Base-by-base conservation (phyloP, 2,113 vertebrate genomes). In the Tympanuchus pallidicinctus region DNA sequence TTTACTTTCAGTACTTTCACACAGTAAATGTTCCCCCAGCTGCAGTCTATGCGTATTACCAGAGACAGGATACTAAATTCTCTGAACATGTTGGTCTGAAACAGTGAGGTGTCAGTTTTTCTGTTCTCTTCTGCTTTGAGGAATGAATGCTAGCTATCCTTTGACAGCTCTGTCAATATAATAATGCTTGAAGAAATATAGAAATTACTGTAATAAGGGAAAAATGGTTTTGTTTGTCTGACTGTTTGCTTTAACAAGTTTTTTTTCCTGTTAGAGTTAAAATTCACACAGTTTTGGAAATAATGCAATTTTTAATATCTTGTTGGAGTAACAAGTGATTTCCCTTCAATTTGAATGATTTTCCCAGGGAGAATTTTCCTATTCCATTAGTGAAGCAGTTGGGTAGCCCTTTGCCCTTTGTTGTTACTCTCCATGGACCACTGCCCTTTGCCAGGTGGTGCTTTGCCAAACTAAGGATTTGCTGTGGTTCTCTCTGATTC, bases 331-430 rank as follows among this genome's bases (percentile, higher is more conserved):
- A 9, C 40, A 70, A 30, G 9, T 5, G 50, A 21, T 0, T 0
- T 79, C 50, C 3, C 14, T 64, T 82, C 32, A 38, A 42, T 25
- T 61, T 64, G 24, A 32, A 12, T 34, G 21, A 47, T 30, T 30
- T 13, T 6, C 32, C 65, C 34, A 30, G 13, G 5, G 34, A 63
- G 82, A 32, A 32, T 21, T 30, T 56, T 14, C 32, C 47, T 22
- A 1, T 20, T 79, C 16, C 34, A 1, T 38, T 36, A 64, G 6
- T 22, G 16, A n/a, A 81, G 34, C 1, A 22, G 5, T 0, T 47
- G 40, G 28, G 22, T 7, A 43, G 9, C 16, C 14, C 10, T 17
- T 50, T 75, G 18, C 19, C 5, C 18, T 9, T 52, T 61, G 5
- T 48, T 52, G 17, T 3, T 24, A 15, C 14, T 4, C 11, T 5